These are phyloP conservation scores for Pseudoatta argentina DNA, from an alignment of 1,140 invertebrate species.

Conservation along the genomic window DNA sequence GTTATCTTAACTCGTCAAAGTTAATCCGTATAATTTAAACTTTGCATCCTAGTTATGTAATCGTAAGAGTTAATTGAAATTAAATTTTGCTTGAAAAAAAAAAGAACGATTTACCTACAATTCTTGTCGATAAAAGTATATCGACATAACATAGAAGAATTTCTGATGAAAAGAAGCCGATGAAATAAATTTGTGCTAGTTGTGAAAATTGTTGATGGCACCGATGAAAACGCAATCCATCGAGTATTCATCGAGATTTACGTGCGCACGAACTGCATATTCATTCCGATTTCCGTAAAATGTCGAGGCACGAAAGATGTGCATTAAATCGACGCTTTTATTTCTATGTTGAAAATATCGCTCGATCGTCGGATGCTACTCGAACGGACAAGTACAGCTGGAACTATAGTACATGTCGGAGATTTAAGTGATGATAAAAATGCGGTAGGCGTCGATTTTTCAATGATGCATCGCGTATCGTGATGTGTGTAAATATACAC, in stretches of 20 bases:
- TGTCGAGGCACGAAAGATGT: constrained; percentile 33
- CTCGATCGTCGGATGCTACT: constrained; percentile 17
- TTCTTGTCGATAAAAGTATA: not conserved
- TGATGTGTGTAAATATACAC: constrained; percentile 5
- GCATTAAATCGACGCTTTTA: constrained; percentile 57
- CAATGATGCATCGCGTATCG: not conserved
- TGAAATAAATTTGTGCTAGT: constrained; percentile 18
- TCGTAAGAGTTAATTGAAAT: not conserved
- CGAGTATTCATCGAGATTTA: constrained; percentile 58
- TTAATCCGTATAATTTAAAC: not conserved
- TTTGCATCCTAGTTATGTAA: not conserved
- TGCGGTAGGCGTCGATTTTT: constrained; percentile 32
- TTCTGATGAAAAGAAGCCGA: not conserved
- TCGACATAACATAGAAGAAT: not conserved
- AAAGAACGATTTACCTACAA: not conserved
- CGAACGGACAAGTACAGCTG: constrained; percentile 32
- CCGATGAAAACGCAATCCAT: constrained; percentile 45
- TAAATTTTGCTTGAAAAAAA: not conserved
- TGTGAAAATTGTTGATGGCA: constrained; percentile 46
- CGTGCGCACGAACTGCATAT: constrained; percentile 32
- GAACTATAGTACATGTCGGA: not conserved
- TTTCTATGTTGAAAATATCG: constrained; percentile 30
- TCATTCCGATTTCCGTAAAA: constrained; percentile 30
- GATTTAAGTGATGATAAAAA: constrained; percentile 55
- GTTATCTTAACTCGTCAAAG: not conserved